Base-by-base conservation (phyloP, 2,113 vertebrate species). In the Haemorhous mexicanus region DNA sequence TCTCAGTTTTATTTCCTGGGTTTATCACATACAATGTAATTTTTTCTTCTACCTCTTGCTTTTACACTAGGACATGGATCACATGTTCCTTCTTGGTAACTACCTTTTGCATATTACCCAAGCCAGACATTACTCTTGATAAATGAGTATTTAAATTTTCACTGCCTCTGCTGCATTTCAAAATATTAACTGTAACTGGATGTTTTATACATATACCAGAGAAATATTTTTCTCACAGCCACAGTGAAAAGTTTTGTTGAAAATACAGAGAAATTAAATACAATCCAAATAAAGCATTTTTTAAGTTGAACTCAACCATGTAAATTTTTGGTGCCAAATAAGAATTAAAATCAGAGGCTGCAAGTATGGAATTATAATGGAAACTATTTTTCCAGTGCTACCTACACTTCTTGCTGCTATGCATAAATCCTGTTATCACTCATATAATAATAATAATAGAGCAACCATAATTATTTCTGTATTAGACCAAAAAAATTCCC, bases 61-160 rank as follows among this genome's bases (percentile, higher is more conserved):
- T 95, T 88, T 52, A 70, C 23, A 2, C 52, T 39, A 7, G 55
- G 43, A 44, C 63, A 41, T 1, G 10, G 50, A 80, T 67, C 75
- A 39, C 14, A 4, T 0, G 0, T 78, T 88, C 78, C 41, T 82
- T 64, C 68, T 68, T 69, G 19, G 28, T 88, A 81, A 82, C 64
- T 49, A 66, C 47, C 33, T 86, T 86, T 86, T 78, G 68, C 56
- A 15, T 32, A n/a, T 66, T 84, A 87, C 47, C 61, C 66, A 81
- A 75, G 56, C 73, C 80, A 81, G 88, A 64, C 69, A 73, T 87
- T 96, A 87, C 37, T 84, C 52, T 64, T 96, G 76, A 93, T 79
- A 90, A 95, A 94, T 41, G 52, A 75, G 73, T 81, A 64, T 87
- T 96, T 92, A 88, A 84, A 91, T 88, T 93, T 87, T 85, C 93